Evolutionary conservation across 2,888 invertebrate species (phyloP).

Genomic region (Ornithoptera priamus): DNA sequence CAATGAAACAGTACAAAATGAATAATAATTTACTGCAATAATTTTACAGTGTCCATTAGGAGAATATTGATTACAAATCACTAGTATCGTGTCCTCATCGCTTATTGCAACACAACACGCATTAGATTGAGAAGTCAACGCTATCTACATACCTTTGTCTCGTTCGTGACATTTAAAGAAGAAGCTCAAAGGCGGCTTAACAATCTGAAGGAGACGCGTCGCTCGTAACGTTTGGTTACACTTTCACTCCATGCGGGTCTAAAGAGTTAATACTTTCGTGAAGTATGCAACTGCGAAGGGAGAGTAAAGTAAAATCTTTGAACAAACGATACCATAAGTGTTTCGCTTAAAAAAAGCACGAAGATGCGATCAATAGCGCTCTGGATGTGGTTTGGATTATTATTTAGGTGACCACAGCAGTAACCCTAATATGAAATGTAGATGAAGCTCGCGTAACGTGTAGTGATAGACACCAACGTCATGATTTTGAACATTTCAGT

Average conservation of each 20-base stretch:
- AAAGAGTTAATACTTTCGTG: conserved; percentile 36
- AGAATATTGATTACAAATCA: conserved; percentile 22
- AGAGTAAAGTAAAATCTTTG: conserved; percentile 22
- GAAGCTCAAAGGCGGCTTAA: conserved; percentile 35
- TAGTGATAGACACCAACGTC: too few species aligned
- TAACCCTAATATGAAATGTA: too few species aligned
- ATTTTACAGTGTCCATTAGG: conserved; percentile 7
- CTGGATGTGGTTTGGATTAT: too few species aligned
- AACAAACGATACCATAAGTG: conserved; percentile 1
- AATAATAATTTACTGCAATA: not conserved
- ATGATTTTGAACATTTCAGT: too few species aligned
- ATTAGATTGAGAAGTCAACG: conserved; percentile 17
- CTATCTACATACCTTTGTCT: conserved; percentile 11
- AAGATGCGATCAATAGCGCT: too few species aligned
- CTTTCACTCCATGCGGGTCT: conserved; percentile 53
- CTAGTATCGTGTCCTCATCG: conserved; percentile 9
- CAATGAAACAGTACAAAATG: not conserved
- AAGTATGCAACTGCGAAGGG: conserved; percentile 24
- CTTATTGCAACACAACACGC: conserved; percentile 25
- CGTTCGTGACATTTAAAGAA: conserved; percentile 35
- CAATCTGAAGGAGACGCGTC: conserved; percentile 34
- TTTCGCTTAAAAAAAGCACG: not conserved
- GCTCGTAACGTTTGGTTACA: conserved; percentile 48
- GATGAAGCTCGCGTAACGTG: too few species aligned
- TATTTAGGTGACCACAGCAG: too few species aligned